A percentile compares a stretch with the other conserved stretches of the same genome.
Conservation (phyloP, 2,888 invertebrate genomes). For the Hemithea aestivaria region DNA sequence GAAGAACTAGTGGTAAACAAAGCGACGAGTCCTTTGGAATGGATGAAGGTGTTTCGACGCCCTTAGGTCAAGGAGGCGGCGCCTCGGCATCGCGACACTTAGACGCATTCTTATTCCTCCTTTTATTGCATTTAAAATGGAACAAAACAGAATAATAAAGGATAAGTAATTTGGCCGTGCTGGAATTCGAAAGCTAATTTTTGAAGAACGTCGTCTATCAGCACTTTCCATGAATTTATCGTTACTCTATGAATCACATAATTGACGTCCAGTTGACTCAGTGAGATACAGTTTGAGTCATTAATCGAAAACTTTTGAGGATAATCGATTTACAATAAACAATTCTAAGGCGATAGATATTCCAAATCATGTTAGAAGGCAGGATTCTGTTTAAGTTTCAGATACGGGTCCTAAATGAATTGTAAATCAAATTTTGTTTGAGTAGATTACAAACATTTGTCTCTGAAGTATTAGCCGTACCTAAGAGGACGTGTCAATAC, state of each 20-base stretch:
- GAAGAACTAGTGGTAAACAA: constrained; percentile 8
- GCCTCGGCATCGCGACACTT: constrained; percentile 18
- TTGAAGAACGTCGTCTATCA: constrained; percentile 3
- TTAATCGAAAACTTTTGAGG: constrained; percentile 30
- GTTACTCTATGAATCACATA: constrained; percentile 30
- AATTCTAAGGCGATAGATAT: background rate
- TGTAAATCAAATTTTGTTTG: no score
- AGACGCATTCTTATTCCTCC: constrained; percentile 5
- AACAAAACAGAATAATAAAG: no score
- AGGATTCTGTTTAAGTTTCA: background rate
- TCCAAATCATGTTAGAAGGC: background rate
- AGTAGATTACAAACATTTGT: no score
- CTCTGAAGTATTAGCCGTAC: no score
- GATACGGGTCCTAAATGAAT: no score
- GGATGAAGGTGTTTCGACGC: constrained; percentile 16
- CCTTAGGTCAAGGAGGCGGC: constrained; percentile 56
- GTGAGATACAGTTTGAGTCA: constrained; percentile 39
- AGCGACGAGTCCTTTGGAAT: constrained; percentile 15
- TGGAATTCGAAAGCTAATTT: no score
- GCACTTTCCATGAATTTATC: constrained; percentile 4
- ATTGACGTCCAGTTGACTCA: constrained; percentile 22
- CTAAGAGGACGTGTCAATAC: no score
- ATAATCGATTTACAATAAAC: no score
- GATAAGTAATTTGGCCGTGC: no score
- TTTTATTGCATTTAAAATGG: background rate